phyloP scores from a whole-genome alignment of 2,113 vertebrate species.

The Misgurnus mizolepis region DNA sequence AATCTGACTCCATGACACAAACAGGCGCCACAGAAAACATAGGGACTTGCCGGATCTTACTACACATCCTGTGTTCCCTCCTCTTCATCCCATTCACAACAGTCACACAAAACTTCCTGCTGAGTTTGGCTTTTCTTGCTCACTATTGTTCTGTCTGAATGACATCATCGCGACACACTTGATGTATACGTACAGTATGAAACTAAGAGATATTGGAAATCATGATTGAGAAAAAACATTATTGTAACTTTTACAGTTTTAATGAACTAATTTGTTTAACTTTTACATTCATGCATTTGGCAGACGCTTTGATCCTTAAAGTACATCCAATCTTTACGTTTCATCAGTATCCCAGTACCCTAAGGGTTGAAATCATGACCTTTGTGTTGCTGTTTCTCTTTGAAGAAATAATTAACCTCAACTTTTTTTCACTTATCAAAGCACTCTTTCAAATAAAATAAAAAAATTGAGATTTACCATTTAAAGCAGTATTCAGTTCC shows the following conservation, averaged over 20 bases:
- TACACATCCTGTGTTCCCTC: conserved; percentile 53
- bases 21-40: conserved; percentile 45
- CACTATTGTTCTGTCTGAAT: conserved; percentile 55
- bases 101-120: conserved; percentile 56
- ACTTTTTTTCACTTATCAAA: too few species aligned
- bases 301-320: too few species aligned
- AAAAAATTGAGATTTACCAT: conserved; percentile 26
- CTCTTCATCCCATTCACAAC: conserved; percentile 23
- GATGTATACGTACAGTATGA: not conserved
- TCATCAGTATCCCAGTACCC: too few species aligned
- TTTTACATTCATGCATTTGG: too few species aligned
- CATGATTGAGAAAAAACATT: not conserved
- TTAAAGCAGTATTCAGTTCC: conserved; percentile 7
- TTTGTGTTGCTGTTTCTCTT: too few species aligned
- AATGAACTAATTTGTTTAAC: not conserved
- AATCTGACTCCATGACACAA: conserved; percentile 39
- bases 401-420: too few species aligned
- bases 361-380: too few species aligned
- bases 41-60: conserved; percentile 41
- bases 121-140: conserved; percentile 59
- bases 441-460: not conserved
- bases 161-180: conserved; percentile 51
- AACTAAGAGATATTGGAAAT: not conserved
- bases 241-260: not conserved
- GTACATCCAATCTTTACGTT: too few species aligned